These are phyloP conservation scores for Taxidea taxus DNA, from an alignment of 2,113 vertebrate species.

Conservation along the genomic window DNA sequence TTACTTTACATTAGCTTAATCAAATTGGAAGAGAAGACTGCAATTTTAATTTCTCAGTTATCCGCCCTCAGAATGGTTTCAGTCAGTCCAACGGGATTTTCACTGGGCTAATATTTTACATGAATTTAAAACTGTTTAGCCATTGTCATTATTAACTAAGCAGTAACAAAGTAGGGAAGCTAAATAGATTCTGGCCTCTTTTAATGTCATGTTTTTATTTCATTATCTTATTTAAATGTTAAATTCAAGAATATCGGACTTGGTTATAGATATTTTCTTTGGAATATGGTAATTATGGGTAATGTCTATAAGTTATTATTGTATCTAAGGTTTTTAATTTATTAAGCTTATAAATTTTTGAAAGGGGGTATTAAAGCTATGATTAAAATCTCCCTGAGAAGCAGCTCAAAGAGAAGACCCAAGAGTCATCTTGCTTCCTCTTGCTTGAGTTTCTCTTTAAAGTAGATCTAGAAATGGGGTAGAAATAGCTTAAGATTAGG, in stretches of 20 bases:
- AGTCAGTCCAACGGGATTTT: slow-evolving; percentile 6
- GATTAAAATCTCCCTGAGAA: slow-evolving; percentile 2
- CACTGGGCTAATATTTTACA: slow-evolving; percentile 2
- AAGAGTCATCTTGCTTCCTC: neutral
- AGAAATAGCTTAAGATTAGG: neutral
- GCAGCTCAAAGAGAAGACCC: neutral
- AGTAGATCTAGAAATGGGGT: neutral
- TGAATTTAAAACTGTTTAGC: slow-evolving; percentile 25
- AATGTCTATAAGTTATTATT: slow-evolving; percentile 15
- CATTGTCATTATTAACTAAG: neutral
- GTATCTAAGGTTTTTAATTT: neutral
- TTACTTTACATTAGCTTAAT: slow-evolving; percentile 6
- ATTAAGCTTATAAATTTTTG: neutral
- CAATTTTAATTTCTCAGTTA: slow-evolving; percentile 36
- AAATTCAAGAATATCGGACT: slow-evolving; percentile 27
- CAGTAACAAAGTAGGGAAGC: neutral
- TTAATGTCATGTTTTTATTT: slow-evolving; percentile 38
- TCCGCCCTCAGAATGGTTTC: neutral
- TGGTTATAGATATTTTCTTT: slow-evolving; percentile 2
- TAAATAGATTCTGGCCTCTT: slow-evolving; percentile 10
- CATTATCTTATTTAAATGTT: slow-evolving; percentile 45
- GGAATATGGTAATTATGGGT: slow-evolving; percentile 20
- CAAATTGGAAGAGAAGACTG: slow-evolving; percentile 13
- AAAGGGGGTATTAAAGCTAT: neutral
- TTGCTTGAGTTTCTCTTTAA: neutral